Base-by-base conservation (phyloP, 2,888 invertebrate genomes). In the Melanargia galathea region DNA sequence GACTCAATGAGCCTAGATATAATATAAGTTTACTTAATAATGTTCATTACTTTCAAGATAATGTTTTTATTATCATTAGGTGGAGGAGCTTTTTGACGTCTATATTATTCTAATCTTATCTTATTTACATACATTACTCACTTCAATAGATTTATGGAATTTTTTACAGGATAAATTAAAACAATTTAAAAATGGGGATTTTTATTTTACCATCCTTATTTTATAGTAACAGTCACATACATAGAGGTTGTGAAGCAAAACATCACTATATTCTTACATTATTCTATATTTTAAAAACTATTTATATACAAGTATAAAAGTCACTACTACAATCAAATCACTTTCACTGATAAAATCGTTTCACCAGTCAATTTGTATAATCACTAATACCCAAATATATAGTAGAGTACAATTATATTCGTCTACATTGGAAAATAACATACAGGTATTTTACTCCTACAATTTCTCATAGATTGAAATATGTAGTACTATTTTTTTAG, bases 291-390 rank as follows among this genome's bases (percentile, higher is more conserved):
- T 76, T 82, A 81, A 81, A 79, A 79, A 77, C 79, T 83, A 84
- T 77, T 76, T 89, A 86, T 89, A 79, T 90, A 90, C 90, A 90
- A 81, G 87, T 90, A 89, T 83, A 90, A 90, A 90, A 90, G 81
- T 82, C 81, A 84, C 88, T 89, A 89, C 87, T 64, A n/a, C n/a
- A n/a, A 70, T 70, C 70, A 77, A 82, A 75, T 78, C 81, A 81
- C 81, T 71, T n/a, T 80, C 74, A 75, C 74, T 78, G 77, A 83
- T 80, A 82, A 82, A 80, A 81, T 80, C 75, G 54, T 64, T 82
- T 81, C 79, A 80, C 80, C 76, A 80, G 80, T 83, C 69, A 65
- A 48, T 68, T 66, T 66, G 60, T 68, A 51, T 56, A 33, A 55
- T 58, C 30, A 63, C 66, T 69, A 64, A 68, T 67, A 68, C 67